Percentiles rank a stretch among this genome's conserved stretches.
phyloP scores from a whole-genome alignment of 2,113 vertebrate genomes.

The Lagenorhynchus albirostris region DNA sequence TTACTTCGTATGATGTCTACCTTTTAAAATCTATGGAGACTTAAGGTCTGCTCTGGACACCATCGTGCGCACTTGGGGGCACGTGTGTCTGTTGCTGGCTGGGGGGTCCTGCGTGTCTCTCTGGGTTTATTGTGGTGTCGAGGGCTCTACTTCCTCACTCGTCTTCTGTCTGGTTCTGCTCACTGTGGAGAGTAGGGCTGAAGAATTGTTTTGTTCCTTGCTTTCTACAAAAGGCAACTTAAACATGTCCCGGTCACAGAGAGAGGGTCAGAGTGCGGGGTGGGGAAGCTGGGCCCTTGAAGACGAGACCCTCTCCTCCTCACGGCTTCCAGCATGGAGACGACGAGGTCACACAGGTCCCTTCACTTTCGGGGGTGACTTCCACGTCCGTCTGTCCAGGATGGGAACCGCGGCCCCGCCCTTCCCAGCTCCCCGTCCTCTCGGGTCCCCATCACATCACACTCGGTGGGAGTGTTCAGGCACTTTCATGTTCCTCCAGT shows the following conservation, averaged over 20 bases:
- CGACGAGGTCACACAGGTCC: not conserved
- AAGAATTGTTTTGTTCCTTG: not conserved
- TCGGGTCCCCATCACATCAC: not conserved
- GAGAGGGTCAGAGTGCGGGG: not conserved
- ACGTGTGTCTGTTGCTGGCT: not conserved
- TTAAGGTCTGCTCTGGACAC: not conserved
- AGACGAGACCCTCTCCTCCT: not conserved
- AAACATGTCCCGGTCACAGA: not conserved
- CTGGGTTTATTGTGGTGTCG: not conserved
- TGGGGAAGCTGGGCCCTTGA: not conserved
- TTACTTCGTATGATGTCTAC: not conserved
- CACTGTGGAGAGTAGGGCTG: not conserved
- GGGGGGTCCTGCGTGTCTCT: not conserved
- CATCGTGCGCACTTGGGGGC: accelerated
- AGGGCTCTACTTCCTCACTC: not conserved
- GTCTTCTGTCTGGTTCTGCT: not conserved
- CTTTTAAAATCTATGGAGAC: not conserved
- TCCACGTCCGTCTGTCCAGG: too few relatives aligned
- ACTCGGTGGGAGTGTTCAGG: not conserved
- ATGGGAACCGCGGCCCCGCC: not conserved
- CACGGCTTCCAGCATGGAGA: not conserved
- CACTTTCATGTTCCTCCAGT: not conserved
- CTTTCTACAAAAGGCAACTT: not conserved
- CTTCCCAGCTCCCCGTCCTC: not conserved
- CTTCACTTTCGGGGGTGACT: too few relatives aligned